Percentiles rank a stretch among this genome's conserved stretches.
Conservation (phyloP, 2,797 vertebrate species). For the Champsocephalus gunnari region DNA sequence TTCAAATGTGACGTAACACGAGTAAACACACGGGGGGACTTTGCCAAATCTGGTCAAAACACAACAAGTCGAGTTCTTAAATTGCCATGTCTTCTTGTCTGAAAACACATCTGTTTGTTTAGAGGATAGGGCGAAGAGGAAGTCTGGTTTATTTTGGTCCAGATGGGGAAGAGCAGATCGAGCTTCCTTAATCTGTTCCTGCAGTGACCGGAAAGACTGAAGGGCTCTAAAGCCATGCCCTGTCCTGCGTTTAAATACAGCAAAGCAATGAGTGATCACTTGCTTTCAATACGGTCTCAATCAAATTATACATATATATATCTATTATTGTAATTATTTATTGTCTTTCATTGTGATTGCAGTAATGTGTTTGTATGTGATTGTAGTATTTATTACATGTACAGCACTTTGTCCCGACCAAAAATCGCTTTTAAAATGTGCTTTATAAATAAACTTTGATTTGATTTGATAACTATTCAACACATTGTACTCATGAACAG, state of each 20-base stretch:
- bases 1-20: neutral
- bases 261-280: neutral
- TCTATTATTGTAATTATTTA: no score
- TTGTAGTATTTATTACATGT: no score
- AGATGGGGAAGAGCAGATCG: slow-evolving; percentile 52
- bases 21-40: neutral
- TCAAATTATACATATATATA: neutral
- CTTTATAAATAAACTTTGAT: no score
- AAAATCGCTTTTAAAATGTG: no score
- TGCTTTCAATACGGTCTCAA: neutral
- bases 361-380: no score
- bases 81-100: slow-evolving; percentile 2
- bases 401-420: no score
- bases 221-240: slow-evolving; percentile 1
- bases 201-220: slow-evolving; percentile 16
- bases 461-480: neutral
- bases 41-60: neutral
- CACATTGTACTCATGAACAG: no score
- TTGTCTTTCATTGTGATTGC: no score
- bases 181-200: slow-evolving; percentile 55
- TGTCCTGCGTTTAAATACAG: neutral
- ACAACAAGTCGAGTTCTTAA: neutral
- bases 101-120: slow-evolving; percentile 6
- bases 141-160: slow-evolving; percentile 59
- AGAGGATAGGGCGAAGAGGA: slow-evolving; percentile 32